Conservation (phyloP, 2,888 invertebrate genomes). For the Dichetophora obliterata region DNA sequence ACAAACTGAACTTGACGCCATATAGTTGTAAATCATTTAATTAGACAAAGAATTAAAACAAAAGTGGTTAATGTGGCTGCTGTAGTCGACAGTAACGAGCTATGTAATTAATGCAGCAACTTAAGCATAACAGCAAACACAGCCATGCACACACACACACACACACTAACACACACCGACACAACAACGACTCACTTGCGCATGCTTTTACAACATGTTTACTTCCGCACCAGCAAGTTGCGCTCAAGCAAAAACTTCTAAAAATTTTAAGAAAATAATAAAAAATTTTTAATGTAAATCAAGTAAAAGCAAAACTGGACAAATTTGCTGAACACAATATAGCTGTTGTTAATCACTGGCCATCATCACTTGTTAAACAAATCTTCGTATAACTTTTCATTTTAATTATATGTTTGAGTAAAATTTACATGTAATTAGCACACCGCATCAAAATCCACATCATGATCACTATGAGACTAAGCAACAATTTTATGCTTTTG, state of each 20-base stretch:
- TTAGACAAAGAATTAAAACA: conserved; percentile 51
- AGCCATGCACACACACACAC: not conserved
- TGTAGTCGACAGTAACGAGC: conserved; percentile 43
- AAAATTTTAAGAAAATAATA: not conserved
- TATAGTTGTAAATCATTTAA: conserved; percentile 47
- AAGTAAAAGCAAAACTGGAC: no score
- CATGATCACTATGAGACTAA: no score
- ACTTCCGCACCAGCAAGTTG: not conserved
- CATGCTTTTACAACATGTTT: not conserved
- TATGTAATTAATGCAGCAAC: conserved; percentile 58
- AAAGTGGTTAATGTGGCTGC: conserved; percentile 45
- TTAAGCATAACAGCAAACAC: conserved; percentile 15
- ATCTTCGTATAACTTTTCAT: no score
- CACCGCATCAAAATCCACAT: no score
- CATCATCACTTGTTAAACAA: no score
- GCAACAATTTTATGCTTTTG: no score
- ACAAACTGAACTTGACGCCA: not conserved
- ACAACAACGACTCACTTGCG: not conserved
- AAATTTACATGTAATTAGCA: no score
- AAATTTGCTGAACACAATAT: no score
- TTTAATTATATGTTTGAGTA: no score
- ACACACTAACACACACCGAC: not conserved
- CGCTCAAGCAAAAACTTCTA: not conserved
- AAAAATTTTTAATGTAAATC: not conserved
- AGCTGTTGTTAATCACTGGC: no score